Base-by-base conservation (phyloP, 2,797 vertebrate species). In the Sebastiscus tertius region DNA sequence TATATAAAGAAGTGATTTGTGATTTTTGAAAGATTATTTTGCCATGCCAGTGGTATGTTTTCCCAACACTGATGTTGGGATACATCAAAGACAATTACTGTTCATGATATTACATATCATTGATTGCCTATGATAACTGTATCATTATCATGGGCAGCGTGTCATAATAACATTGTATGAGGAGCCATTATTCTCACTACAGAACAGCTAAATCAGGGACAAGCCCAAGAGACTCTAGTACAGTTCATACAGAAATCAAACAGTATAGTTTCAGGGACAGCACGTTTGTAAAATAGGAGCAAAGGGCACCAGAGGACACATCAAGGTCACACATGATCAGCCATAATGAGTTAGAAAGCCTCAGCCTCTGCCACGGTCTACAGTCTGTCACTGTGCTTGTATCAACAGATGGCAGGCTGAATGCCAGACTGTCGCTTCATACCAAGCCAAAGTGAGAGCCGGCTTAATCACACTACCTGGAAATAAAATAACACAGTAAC, bases 291-390 rank as follows among this genome's bases (percentile, higher is more conserved):
- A 84, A 77, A 71, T 13, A 70, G 36, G 20, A 75, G 49, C 66
- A 87, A 80, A 84, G 72, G 68, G 36, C 84, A 85, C 31, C 34
- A 58, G 62, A 88, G 79, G 78, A 79, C 76, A 72, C 59, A 73
- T 68, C 71, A 82, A 93, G 89, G 92, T 92, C 89, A 86, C 34
- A 84, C 66, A 52, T 49, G 73, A 75, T 83, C 78, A 85, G 80
- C 68, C 68, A 31, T 82, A 85, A 89, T 77, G 76, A 83, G 75
- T 81, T 84, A 80, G 54, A 82, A 86, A 85, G 75, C 67, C 55
- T 68, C 54, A 67, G 64, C 65, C 60, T 77, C 69, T 75, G 85
- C 70, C 52, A 42, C 52, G 8, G 31, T 72, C 62, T 79, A 56
- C 72, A 67, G 83, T 83, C 76, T 65, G 76, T 86, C 81, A 39